phyloP scores from a whole-genome alignment of 2,113 vertebrate species.

The Rhinolophus sinicus region DNA sequence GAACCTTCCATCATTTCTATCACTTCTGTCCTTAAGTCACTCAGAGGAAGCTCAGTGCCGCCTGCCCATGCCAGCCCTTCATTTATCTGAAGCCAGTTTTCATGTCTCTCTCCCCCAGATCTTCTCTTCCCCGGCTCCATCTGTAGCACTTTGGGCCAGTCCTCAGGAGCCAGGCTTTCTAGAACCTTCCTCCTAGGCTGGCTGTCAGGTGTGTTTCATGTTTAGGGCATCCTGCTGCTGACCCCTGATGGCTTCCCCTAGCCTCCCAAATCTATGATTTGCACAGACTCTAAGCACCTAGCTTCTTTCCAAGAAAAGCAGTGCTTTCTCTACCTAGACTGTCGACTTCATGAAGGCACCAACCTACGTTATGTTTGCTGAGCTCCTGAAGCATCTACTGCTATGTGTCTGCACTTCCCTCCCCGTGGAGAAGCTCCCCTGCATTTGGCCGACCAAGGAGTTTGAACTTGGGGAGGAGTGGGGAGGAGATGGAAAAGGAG shows the following conservation, averaged over 20 bases:
- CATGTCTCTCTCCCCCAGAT: neutral
- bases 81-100: neutral
- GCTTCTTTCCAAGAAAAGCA: neutral
- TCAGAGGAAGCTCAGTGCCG: neutral
- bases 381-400: neutral
- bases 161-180: neutral
- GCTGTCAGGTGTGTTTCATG: neutral
- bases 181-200: neutral
- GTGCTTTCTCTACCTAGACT: neutral
- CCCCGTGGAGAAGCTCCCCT: neutral
- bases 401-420: neutral
- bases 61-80: neutral
- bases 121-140: neutral
- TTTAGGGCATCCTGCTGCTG: neutral
- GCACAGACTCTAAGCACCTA: neutral
- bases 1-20: neutral
- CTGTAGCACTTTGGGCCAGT: neutral
- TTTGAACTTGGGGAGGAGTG: neutral
- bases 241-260: fast-evolving
- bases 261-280: neutral
- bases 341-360: neutral
- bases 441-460: neutral
- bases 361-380: neutral
- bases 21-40: neutral
- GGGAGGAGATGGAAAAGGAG: neutral